phyloP scores from a whole-genome alignment of 2,113 vertebrate genomes.

The Bos javanicus region DNA sequence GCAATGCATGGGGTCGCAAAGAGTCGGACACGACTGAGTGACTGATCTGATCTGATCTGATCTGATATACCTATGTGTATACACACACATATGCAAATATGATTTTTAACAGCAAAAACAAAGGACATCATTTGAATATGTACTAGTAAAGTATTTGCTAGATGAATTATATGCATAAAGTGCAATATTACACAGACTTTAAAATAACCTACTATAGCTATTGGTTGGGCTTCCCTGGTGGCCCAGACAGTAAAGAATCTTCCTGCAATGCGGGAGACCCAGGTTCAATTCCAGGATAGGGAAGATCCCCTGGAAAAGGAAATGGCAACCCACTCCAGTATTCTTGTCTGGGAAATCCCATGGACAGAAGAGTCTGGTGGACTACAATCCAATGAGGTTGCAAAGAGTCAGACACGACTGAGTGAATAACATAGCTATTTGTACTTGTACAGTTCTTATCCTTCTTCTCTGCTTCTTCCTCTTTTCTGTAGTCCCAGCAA shows the following conservation, averaged over 20 bases:
- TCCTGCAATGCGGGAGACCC: neutral
- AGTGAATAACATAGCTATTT: neutral
- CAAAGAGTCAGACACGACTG: neutral
- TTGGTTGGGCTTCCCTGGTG: neutral
- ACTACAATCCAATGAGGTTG: neutral
- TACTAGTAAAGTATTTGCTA: neutral
- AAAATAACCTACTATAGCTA: neutral
- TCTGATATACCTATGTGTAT: too few species aligned
- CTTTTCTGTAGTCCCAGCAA: neutral
- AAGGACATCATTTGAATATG: neutral
- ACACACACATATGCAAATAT: neutral
- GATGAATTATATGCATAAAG: neutral
- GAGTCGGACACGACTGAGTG: too few species aligned
- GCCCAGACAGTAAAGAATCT: neutral
- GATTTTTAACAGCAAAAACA: constrained; percentile 1
- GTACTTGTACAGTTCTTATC: neutral
- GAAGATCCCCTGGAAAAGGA: neutral
- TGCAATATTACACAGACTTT: neutral
- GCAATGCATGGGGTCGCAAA: too few species aligned
- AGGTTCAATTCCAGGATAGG: neutral
- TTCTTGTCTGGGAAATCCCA: neutral
- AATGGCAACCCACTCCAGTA: neutral
- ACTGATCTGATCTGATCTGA: too few species aligned
- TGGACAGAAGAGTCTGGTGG: neutral
- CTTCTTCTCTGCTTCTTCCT: neutral